Percentiles rank a stretch among this genome's conserved stretches.
phyloP scores from a whole-genome alignment of 2,113 vertebrate genomes.

The Sebastes fasciatus region DNA sequence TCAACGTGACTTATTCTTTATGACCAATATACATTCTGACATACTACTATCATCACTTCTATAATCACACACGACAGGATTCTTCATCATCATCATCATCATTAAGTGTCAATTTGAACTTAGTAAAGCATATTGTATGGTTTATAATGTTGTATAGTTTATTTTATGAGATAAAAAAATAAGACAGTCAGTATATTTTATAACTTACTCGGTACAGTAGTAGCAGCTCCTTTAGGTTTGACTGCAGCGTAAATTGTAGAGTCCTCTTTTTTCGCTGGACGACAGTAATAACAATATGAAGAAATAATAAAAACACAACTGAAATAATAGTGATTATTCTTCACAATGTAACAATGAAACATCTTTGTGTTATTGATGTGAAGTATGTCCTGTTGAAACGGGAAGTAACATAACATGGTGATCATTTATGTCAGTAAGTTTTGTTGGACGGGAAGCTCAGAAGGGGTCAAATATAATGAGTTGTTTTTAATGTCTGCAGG shows the following conservation, averaged over 20 bases:
- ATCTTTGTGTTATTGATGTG: neutral
- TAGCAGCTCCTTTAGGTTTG: neutral
- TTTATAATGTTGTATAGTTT: neutral
- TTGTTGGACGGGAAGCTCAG: neutral
- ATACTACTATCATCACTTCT: neutral
- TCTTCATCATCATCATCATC: too few relatives aligned
- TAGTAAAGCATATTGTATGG: neutral
- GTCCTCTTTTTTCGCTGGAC: slow-evolving; percentile 6
- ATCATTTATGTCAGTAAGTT: neutral
- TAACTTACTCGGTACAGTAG: neutral
- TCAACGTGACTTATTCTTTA: neutral
- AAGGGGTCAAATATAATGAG: neutral
- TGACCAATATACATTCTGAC: neutral
- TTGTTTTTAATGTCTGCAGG: neutral
- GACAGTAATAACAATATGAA: neutral
- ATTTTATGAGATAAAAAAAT: neutral
- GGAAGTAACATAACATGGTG: neutral
- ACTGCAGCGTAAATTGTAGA: slow-evolving; percentile 6
- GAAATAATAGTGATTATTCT: neutral
- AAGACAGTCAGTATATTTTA: neutral
- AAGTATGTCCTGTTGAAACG: neutral
- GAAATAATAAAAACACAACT: neutral
- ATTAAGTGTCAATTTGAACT: neutral
- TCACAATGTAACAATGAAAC: neutral
- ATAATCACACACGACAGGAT: neutral